These are phyloP conservation scores for Brachypodius melanocephalos DNA, from an alignment of 2,113 vertebrate species.

Conservation along the genomic window DNA sequence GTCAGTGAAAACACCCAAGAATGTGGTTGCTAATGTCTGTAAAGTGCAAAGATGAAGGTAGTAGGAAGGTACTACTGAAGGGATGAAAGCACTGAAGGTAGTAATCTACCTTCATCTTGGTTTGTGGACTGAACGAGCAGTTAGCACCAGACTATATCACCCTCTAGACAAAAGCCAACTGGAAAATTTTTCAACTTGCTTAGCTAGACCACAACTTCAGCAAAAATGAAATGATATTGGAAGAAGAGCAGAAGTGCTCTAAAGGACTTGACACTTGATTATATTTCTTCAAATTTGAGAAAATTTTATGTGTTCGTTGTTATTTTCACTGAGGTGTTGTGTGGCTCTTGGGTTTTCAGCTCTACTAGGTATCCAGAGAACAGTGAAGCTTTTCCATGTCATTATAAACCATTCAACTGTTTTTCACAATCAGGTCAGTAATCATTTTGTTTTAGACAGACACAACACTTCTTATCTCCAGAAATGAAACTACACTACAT, in stretches of 20 bases:
- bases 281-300: neutral
- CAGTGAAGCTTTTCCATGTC: neutral
- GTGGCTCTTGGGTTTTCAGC: neutral
- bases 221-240: neutral
- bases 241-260: neutral
- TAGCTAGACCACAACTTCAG: neutral
- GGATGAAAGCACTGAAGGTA: neutral
- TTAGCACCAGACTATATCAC: neutral
- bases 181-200: neutral
- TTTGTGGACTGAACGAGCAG: neutral
- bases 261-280: neutral
- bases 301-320: neutral
- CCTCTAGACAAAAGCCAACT: neutral
- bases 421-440: neutral
- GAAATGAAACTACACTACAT: neutral
- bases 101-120: neutral
- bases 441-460: neutral
- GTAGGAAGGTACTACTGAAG: neutral
- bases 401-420: neutral
- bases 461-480: neutral
- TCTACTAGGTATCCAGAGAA: neutral
- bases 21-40: neutral
- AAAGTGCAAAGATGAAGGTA: neutral
- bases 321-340: neutral
- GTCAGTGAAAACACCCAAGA: neutral